Base-by-base conservation (phyloP, 2,797 vertebrate genomes). In the Simalia tracyae region DNA sequence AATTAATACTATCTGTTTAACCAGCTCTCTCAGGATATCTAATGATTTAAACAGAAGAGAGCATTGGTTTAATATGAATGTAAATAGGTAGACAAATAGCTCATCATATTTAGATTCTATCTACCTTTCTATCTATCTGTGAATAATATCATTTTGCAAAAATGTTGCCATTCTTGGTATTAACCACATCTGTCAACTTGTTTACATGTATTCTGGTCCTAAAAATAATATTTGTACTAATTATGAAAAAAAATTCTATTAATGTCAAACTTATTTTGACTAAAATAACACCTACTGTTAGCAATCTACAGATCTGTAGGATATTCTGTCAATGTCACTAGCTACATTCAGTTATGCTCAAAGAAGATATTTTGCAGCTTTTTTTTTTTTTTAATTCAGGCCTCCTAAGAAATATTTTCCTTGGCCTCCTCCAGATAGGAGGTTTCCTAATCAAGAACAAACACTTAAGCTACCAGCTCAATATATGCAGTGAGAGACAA, bases 251-350 rank as follows among this genome's bases (percentile, higher is more conserved):
- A 63, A 24, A 59, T 5, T 24, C 60, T 61, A 42, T 5, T 26
- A 31, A 46, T 50, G 11, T 26, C 28, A 85, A 8, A 56, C 3
- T 86, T 66, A 64, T 66, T 66, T 85, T 42, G 81, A 31, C n/a
- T 17, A n/a, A 11, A 54, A 15, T 86, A 92, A 7, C 19, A 22
- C 0, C 91, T 93, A 94, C 85, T 85, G 50, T 86, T 72, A 42
- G 88, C 7, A 28, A 76, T n/a, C n/a, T 94, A 42, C 3, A 85
- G 93, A 4, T 86, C 84, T 89, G 54, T 15, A n/a, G 9, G 46
- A 36, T 85, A 90, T 86, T 85, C 19, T 64, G 28, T 36, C 60
- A 61, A 19, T 84, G 57, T 68, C 57, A 46, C 17, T 60, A 59
- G 3, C 24, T 24, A 17, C 11, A 42, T 81, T 46, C 2, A n/a